Percentiles rank a stretch among this genome's conserved stretches.
phyloP scores from a whole-genome alignment of 2,888 invertebrate genomes.

The Prosapia bicincta region DNA sequence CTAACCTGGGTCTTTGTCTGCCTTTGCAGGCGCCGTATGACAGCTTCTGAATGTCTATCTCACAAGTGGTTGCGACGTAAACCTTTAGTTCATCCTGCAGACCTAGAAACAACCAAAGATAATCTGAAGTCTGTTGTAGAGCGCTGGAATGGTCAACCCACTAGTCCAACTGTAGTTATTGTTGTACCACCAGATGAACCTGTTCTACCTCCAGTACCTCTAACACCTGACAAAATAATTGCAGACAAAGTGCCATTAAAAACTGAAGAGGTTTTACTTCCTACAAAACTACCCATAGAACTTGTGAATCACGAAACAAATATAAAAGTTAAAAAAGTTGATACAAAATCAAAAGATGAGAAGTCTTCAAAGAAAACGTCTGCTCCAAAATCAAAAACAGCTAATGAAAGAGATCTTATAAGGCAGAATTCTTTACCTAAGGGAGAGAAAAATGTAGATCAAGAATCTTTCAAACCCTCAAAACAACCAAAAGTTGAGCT shows the following conservation, averaged over 20 bases:
- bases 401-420: background rate
- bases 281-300: background rate
- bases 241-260: background rate
- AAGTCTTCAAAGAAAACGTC: background rate
- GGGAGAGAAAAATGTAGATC: slow-evolving; percentile 5
- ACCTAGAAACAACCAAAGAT: slow-evolving; percentile 36
- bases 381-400: background rate
- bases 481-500: slow-evolving; percentile 20
- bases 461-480: slow-evolving; percentile 11
- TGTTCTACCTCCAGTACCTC: background rate
- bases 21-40: slow-evolving; percentile 66
- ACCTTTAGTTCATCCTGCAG: slow-evolving; percentile 44
- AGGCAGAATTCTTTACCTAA: background rate
- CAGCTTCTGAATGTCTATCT: slow-evolving; percentile 80
- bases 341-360: background rate
- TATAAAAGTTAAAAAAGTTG: background rate
- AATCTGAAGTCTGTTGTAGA: slow-evolving; percentile 36
- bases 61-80: slow-evolving; percentile 80
- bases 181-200: slow-evolving; percentile 8
- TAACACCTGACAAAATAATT: background rate
- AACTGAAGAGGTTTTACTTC: background rate
- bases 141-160: slow-evolving; percentile 12
- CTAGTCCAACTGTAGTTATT: slow-evolving; percentile 15
- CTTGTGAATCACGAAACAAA: background rate
- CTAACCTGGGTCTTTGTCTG: slow-evolving; percentile 42